phyloP scores from a whole-genome alignment of 2,888 invertebrate genomes.

The Cryptus armator region DNA sequence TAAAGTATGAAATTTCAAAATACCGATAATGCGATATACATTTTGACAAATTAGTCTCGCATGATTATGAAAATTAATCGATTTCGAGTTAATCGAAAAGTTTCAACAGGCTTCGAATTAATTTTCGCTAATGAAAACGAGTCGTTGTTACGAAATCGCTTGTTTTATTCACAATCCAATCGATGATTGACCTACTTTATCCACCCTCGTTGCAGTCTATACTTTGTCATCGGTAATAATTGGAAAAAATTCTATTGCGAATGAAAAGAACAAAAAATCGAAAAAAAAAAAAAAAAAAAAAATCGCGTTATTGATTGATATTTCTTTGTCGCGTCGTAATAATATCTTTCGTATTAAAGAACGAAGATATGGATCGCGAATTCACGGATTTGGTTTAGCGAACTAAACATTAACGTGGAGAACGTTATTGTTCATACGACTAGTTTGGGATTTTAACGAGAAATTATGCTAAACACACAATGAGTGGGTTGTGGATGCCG shows the following conservation, averaged over 20 bases:
- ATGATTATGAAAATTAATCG: neutral
- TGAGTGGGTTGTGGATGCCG: constrained; percentile 8
- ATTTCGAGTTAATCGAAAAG: neutral
- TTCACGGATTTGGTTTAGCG: neutral
- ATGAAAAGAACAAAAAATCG: neutral
- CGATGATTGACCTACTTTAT: neutral
- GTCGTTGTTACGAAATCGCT: neutral
- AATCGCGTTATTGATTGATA: neutral
- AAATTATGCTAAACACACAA: constrained; percentile 38
- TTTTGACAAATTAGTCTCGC: neutral
- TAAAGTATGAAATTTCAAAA: neutral
- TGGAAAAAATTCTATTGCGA: neutral
- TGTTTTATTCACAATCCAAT: neutral
- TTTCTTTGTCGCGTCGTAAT: neutral
- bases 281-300: neutral
- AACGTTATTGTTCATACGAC: neutral
- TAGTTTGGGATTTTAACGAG: constrained; percentile 11
- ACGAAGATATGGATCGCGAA: neutral
- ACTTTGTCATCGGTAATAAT: neutral
- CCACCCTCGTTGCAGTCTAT: neutral
- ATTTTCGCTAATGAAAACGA: neutral
- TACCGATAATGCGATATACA: neutral
- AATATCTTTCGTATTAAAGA: neutral
- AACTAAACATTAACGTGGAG: neutral
- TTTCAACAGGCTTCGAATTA: neutral